Conservation (phyloP, 1,140 invertebrate genomes). For the Papilio glaucus region DNA sequence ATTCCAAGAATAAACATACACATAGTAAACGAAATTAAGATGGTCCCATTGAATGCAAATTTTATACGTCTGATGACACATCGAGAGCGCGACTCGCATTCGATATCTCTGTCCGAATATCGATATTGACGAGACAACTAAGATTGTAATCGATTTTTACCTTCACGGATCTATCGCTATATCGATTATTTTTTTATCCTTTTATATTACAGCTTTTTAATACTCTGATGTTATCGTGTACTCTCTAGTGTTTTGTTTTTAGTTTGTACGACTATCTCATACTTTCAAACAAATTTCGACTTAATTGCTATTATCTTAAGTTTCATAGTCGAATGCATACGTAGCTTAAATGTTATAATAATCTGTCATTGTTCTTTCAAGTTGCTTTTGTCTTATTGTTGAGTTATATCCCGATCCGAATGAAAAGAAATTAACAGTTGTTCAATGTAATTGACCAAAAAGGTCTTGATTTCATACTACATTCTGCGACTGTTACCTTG, state of each 20-base stretch:
- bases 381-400: constrained; percentile 6
- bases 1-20: constrained; percentile 20
- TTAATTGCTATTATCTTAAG: not conserved
- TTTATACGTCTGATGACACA: constrained; percentile 30
- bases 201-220: constrained; percentile 1
- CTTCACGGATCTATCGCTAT: not conserved
- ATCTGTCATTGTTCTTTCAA: constrained; percentile 13
- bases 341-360: constrained; percentile 9
- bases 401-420: not conserved
- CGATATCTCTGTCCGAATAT: constrained; percentile 37
- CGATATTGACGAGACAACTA: constrained; percentile 37
- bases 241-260: constrained; percentile 21
- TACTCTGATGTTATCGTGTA: not conserved
- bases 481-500: not conserved
- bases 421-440: not conserved
- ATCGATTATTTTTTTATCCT: constrained; percentile 2
- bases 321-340: not conserved
- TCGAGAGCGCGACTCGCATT: constrained; percentile 26
- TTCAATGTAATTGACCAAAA: not conserved
- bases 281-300: not conserved
- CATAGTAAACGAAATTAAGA: constrained; percentile 43
- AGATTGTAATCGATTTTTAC: constrained; percentile 40
- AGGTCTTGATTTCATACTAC: not conserved
- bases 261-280: not conserved
- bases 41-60: constrained; percentile 45